Evolutionary conservation across 2,113 vertebrate genomes (phyloP).

Genomic region (Strix uralensis): DNA sequence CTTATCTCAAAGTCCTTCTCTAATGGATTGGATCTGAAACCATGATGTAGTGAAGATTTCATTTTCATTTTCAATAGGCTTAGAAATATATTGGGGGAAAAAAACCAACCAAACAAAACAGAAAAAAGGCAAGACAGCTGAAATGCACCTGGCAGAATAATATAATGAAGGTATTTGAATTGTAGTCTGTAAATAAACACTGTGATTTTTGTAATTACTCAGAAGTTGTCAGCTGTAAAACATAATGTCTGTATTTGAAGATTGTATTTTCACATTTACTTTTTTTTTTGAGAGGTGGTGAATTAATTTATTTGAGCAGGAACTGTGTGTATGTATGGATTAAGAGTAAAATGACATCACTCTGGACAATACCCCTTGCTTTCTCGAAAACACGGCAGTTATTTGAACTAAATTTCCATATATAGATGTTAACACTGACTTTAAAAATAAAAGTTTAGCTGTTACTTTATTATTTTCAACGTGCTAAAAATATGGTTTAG

Average conservation of each 20-base stretch:
- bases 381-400: not conserved
- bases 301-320: not conserved
- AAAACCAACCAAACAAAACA: not conserved
- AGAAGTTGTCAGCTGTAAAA: constrained; percentile 5
- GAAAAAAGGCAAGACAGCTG: not conserved
- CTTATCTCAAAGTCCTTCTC: not conserved
- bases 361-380: not conserved
- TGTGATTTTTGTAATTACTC: not conserved
- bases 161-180: not conserved
- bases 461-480: not conserved
- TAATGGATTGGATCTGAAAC: not conserved
- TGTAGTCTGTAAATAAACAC: constrained; percentile 21
- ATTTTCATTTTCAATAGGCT: not conserved
- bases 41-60: not conserved
- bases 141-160: not conserved
- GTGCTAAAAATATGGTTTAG: not conserved
- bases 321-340: not conserved
- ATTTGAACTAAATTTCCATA: not conserved
- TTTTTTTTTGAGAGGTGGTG: not conserved
- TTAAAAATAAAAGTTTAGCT: not conserved
- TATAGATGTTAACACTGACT: not conserved
- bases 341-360: not conserved
- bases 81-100: not conserved
- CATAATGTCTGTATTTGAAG: not conserved
- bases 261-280: not conserved